Percentiles rank a stretch among this genome's conserved stretches.
These are phyloP conservation scores for Drosophila biarmipes DNA, from an alignment of 1,140 invertebrate species.

Conservation along the genomic window DNA sequence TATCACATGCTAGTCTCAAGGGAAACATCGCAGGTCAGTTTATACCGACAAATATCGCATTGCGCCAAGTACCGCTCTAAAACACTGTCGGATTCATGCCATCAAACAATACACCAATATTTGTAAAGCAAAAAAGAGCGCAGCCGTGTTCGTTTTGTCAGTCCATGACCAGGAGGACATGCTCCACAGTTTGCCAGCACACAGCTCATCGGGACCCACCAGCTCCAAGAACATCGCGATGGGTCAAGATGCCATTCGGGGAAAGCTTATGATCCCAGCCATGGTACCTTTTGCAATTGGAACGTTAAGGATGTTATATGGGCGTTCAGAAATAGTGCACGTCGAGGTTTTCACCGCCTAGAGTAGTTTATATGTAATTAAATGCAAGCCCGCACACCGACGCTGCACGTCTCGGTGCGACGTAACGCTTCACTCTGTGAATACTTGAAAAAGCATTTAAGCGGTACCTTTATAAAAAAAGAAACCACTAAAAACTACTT, in stretches of 20 bases:
- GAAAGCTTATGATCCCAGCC: constrained; percentile 2
- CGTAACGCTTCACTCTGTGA: too few relatives aligned
- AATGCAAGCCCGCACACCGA: too few relatives aligned
- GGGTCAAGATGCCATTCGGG: not conserved
- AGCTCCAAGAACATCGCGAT: not conserved
- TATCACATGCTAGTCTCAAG: too few relatives aligned
- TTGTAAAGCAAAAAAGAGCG: not conserved
- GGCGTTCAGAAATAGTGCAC: constrained; percentile 2
- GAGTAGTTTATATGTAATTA: too few relatives aligned
- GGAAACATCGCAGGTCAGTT: not conserved
- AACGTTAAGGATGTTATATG: constrained; percentile 8
- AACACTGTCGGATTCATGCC: not conserved
- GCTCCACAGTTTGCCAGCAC: too few relatives aligned
- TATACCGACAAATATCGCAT: not conserved
- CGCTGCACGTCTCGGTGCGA: too few relatives aligned
- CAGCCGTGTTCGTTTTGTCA: not conserved
- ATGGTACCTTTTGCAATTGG: constrained; percentile 4
- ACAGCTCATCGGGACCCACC: too few relatives aligned
- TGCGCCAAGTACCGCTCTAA: not conserved
- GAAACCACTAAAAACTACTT: too few relatives aligned
- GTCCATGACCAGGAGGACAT: too few relatives aligned
- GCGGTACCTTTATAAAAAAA: too few relatives aligned
- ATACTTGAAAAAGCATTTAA: too few relatives aligned
- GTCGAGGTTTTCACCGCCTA: too few relatives aligned
- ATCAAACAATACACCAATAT: not conserved